Conservation (phyloP, 2,888 invertebrate species). For the Sinodicranocentrus sp. region DNA sequence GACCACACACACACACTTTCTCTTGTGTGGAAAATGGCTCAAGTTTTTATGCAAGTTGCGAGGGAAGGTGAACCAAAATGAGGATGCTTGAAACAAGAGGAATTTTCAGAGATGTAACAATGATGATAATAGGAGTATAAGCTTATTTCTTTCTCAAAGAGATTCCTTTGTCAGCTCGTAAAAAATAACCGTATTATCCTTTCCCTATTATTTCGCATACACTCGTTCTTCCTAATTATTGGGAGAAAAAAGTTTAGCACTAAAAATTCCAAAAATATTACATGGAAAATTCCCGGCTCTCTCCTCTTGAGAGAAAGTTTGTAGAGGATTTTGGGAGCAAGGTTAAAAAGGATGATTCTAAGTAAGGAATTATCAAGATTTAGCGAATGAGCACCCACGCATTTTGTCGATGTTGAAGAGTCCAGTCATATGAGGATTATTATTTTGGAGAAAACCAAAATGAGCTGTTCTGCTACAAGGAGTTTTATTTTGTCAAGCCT, state of each 20-base stretch:
- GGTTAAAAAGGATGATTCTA: slow-evolving; percentile 39
- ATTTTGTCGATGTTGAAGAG: background rate
- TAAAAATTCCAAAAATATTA: slow-evolving; percentile 45
- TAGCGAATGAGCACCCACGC: slow-evolving; percentile 26
- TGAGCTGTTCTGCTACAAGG: background rate
- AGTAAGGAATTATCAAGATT: slow-evolving; percentile 47
- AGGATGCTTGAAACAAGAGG: slow-evolving; percentile 26
- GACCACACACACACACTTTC: background rate
- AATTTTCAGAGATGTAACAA: slow-evolving; percentile 11
- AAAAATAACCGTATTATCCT: slow-evolving; percentile 36
- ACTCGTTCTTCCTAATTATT: slow-evolving; percentile 51
- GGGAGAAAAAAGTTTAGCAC: slow-evolving; percentile 51
- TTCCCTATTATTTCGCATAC: slow-evolving; percentile 16
- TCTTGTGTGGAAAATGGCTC: background rate
- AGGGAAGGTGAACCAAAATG: too few species aligned
- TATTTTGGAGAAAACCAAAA: background rate
- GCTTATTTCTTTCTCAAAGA: background rate
- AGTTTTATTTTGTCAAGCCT: background rate
- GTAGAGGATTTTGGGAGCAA: slow-evolving; percentile 33
- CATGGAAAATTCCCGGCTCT: slow-evolving; percentile 12
- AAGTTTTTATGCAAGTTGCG: too few species aligned
- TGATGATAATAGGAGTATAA: slow-evolving; percentile 7
- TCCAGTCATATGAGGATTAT: background rate
- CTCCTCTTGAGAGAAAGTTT: background rate
- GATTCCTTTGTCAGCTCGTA: slow-evolving; percentile 54